Evolutionary conservation across 2,888 invertebrate species (phyloP).

Genomic region (Cerceris rybyensis): DNA sequence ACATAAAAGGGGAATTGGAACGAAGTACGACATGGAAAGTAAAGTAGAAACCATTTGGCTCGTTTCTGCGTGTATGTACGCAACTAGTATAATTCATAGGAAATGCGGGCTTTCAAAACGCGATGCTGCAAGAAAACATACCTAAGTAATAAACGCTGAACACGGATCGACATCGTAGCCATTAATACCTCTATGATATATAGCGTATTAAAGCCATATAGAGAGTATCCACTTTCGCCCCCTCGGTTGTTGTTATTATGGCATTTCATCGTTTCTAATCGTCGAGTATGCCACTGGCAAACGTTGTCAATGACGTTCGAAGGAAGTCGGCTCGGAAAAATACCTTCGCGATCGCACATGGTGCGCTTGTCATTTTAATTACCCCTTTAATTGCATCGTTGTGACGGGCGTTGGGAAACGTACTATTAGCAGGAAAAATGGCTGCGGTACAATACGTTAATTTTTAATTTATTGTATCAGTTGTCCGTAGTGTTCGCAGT

Average conservation of each 20-base stretch:
- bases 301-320: slow-evolving; percentile 1
- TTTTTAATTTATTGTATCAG: too few relatives aligned
- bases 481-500: too few relatives aligned
- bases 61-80: slow-evolving; percentile 11
- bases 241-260: slow-evolving; percentile 14
- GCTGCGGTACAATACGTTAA: too few relatives aligned
- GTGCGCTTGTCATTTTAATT: not conserved
- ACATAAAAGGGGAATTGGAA: too few relatives aligned
- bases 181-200: slow-evolving; percentile 55
- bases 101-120: slow-evolving; percentile 24
- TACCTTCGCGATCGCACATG: not conserved
- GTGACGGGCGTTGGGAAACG: too few relatives aligned
- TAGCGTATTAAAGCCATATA: slow-evolving; percentile 42
- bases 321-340: not conserved
- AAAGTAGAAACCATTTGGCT: slow-evolving; percentile 9
- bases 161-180: slow-evolving; percentile 55
- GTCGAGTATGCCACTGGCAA: not conserved
- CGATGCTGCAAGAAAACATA: slow-evolving; percentile 36
- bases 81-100: slow-evolving; percentile 45
- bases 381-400: too few relatives aligned
- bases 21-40: too few relatives aligned
- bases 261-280: slow-evolving; percentile 19
- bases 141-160: slow-evolving; percentile 46
- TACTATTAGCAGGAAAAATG: too few relatives aligned
- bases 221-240: slow-evolving; percentile 50